These are phyloP conservation scores for Belgica antarctica DNA, from an alignment of 2,888 invertebrate genomes.

Conservation along the genomic window DNA sequence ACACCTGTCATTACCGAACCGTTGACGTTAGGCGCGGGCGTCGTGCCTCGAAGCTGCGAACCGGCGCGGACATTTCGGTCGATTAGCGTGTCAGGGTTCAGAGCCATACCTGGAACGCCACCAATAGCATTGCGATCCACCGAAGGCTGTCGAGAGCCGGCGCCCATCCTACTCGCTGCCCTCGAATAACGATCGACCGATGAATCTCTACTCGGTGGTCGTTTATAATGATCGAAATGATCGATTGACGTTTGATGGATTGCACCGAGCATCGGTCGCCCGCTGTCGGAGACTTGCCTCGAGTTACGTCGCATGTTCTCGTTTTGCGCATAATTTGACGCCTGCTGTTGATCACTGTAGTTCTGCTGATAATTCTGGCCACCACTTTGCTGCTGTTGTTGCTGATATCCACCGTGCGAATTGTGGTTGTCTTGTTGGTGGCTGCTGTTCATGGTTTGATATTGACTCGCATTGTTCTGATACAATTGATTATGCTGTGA, in stretches of 20 bases:
- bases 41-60: constrained; percentile 57
- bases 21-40: constrained; percentile 60
- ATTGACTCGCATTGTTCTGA: constrained; percentile 49
- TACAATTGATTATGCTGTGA: constrained; percentile 47
- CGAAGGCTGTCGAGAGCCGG: constrained; percentile 71
- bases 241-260: constrained; percentile 71
- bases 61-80: constrained; percentile 58
- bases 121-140: constrained; percentile 62
- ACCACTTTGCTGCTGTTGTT: no score
- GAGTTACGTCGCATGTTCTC: constrained; percentile 57
- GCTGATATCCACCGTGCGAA: constrained; percentile 40
- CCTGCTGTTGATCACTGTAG: constrained; percentile 32
- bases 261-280: constrained; percentile 56
- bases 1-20: constrained; percentile 65
- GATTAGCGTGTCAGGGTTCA: constrained; percentile 46
- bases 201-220: constrained; percentile 83
- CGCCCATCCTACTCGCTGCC: constrained; percentile 63
- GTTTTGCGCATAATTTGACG: not conserved
- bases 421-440: constrained; percentile 25
- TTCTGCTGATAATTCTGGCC: constrained; percentile 37
- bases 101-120: constrained; percentile 55
- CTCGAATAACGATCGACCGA: constrained; percentile 79
- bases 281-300: constrained; percentile 56
- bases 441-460: constrained; percentile 48
- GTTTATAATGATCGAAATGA: constrained; percentile 91